These are phyloP conservation scores for Chlamydotis undulata DNA, from an alignment of 2,113 vertebrate species.

Conservation along the genomic window DNA sequence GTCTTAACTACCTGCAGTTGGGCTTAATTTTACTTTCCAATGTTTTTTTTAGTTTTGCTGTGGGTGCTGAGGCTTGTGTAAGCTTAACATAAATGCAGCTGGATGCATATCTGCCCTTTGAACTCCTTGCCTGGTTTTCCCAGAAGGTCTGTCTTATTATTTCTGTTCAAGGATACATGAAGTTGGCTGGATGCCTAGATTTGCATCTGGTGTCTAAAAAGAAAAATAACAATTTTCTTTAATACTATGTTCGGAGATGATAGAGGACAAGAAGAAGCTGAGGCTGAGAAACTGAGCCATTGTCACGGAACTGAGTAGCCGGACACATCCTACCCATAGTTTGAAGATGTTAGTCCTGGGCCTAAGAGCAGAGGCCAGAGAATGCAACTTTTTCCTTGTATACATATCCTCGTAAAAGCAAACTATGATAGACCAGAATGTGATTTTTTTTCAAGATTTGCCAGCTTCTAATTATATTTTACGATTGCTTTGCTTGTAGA, in stretches of 20 bases:
- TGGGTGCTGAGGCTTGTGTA: neutral
- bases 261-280: neutral
- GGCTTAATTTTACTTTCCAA: neutral
- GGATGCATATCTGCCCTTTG: neutral
- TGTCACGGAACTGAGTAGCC: neutral
- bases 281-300: neutral
- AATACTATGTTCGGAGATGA: neutral
- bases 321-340: neutral
- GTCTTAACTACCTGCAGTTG: neutral
- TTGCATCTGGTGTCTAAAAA: conserved; percentile 35
- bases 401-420: neutral
- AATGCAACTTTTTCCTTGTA: neutral
- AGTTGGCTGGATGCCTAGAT: conserved; percentile 13
- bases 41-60: neutral
- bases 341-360: neutral
- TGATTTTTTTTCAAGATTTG: neutral
- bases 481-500: neutral
- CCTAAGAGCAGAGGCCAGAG: neutral
- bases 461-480: neutral
- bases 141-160: conserved; percentile 12
- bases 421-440: neutral
- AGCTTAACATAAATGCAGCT: neutral
- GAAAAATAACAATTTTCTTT: conserved; percentile 15
- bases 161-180: conserved; percentile 9
- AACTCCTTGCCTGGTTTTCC: neutral